phyloP scores from a whole-genome alignment of 2,113 vertebrate genomes.

The Probosciger aterrimus region DNA sequence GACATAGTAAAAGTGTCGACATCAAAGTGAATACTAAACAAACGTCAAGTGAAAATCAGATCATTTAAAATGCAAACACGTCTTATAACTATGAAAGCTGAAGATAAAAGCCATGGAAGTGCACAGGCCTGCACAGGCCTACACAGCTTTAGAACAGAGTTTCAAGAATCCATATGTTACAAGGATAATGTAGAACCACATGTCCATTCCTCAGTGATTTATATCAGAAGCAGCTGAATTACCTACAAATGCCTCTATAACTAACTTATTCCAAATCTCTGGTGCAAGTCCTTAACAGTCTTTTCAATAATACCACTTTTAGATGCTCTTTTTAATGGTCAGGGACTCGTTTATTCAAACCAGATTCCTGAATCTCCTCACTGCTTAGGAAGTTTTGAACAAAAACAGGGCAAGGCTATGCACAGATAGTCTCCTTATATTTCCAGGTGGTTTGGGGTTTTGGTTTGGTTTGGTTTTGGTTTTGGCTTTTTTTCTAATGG shows the following conservation, averaged over 20 bases:
- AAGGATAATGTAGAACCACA: background rate
- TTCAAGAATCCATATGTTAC: background rate
- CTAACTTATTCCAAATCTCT: background rate
- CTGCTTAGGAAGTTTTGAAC: background rate
- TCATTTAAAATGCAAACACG: slow-evolving; percentile 22
- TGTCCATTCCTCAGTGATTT: background rate
- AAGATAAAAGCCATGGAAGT: background rate
- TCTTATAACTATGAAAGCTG: background rate
- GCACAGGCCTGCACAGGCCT: background rate
- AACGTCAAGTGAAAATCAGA: background rate
- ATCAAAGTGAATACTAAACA: slow-evolving; percentile 25
- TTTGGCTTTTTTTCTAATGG: background rate
- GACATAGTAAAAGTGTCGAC: background rate
- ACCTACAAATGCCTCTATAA: background rate
- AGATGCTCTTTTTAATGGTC: background rate
- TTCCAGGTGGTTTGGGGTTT: background rate
- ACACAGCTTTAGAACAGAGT: background rate
- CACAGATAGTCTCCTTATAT: background rate
- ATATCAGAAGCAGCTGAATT: background rate
- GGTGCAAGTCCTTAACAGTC: background rate
- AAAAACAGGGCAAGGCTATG: background rate
- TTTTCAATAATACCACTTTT: background rate
- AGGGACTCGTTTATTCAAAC: background rate
- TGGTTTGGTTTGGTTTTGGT: background rate
- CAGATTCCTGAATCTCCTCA: background rate